Evolutionary conservation across 2,797 vertebrate species (phyloP).

Genomic region (Argya squamiceps): DNA sequence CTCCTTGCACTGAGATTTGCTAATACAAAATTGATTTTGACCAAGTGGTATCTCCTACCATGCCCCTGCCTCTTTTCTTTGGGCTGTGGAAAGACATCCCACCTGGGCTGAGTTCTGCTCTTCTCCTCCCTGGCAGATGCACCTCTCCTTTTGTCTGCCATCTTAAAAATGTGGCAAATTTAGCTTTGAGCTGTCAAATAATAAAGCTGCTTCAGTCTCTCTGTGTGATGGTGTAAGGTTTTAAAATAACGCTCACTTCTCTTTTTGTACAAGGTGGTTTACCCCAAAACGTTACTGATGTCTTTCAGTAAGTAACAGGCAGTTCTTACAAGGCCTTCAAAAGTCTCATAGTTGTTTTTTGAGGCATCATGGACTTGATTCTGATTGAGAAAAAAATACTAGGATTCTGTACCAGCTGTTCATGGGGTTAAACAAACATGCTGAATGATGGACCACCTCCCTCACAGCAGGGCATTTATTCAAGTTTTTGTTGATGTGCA

Average conservation of each 20-base stretch:
- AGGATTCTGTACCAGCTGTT: not conserved
- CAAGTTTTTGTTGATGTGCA: not conserved
- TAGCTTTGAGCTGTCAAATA: not conserved
- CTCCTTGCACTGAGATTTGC: not conserved
- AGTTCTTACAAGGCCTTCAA: not conserved
- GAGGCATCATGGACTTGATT: not conserved
- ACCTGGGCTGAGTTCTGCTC: not conserved
- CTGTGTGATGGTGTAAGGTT: not conserved
- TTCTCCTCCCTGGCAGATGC: not conserved
- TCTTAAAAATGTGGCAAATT: not conserved
- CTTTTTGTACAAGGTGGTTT: not conserved
- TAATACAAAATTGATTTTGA: not conserved
- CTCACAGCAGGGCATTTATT: not conserved
- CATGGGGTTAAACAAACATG: rapidly evolving
- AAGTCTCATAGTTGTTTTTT: not conserved
- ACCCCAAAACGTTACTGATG: not conserved
- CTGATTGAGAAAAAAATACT: not conserved
- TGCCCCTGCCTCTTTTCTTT: not conserved
- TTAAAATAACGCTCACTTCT: not conserved
- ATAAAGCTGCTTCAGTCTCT: not conserved
- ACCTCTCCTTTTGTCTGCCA: not conserved
- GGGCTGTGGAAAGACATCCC: not conserved
- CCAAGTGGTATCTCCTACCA: not conserved
- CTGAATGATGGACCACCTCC: not conserved
- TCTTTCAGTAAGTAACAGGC: not conserved